Evolutionary conservation across 2,888 invertebrate genomes (phyloP).

Genomic region (Limnephilus rhombicus): DNA sequence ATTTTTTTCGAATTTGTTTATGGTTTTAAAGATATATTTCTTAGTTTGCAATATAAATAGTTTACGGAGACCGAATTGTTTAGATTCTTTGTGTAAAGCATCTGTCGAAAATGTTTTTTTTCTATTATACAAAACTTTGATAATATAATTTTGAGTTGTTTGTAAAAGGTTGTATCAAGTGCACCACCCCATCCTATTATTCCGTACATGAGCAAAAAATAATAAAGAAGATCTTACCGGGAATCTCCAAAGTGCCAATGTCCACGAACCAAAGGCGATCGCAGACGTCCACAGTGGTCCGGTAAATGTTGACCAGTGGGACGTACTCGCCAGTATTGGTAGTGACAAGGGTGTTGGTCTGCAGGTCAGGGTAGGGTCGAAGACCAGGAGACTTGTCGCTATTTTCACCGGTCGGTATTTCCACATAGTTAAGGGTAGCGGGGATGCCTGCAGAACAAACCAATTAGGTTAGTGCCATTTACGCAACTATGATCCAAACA

Average conservation of each 20-base stretch:
- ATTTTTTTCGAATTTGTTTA: no score
- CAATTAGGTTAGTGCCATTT: not conserved
- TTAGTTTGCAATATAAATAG: no score
- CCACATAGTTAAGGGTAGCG: slow-evolving; percentile 80
- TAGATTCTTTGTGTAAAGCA: no score
- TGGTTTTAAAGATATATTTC: no score
- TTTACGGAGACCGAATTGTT: no score
- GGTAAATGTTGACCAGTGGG: slow-evolving; percentile 82
- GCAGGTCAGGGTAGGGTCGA: slow-evolving; percentile 72
- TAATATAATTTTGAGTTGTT: no score
- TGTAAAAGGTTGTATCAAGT: no score
- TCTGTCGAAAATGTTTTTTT: no score
- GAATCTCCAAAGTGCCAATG: slow-evolving; percentile 84
- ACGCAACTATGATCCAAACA: no score
- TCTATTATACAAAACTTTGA: no score
- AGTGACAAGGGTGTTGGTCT: slow-evolving; percentile 60
- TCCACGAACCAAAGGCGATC: slow-evolving; percentile 89
- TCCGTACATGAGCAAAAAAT: no score
- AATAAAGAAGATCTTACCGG: slow-evolving; percentile 72
- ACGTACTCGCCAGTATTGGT: not conserved
- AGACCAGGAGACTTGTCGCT: slow-evolving; percentile 71
- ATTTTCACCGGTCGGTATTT: slow-evolving; percentile 69
- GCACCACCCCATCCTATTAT: no score
- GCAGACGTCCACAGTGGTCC: slow-evolving; percentile 84
- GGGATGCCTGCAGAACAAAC: slow-evolving; percentile 75